A percentile compares a stretch with the other conserved stretches of the same genome.
Conservation (phyloP, 1,140 invertebrate genomes). For the Stegodyphus dumicola region DNA sequence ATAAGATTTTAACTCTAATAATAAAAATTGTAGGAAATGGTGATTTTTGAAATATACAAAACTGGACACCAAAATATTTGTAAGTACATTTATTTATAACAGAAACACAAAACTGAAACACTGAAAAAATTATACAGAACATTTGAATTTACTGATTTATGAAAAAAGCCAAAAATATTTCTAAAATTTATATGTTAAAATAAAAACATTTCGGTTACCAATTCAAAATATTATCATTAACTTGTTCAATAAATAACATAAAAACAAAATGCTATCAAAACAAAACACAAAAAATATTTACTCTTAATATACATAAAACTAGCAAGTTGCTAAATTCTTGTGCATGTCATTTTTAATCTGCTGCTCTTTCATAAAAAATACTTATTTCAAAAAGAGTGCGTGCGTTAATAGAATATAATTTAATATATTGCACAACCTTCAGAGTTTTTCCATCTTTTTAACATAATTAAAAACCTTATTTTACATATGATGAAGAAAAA, state of each 20-base stretch:
- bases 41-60: no score
- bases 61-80: no score
- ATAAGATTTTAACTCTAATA: no score
- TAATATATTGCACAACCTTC: no score
- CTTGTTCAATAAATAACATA: constrained; percentile 49
- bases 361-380: no score
- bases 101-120: constrained; percentile 16
- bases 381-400: no score
- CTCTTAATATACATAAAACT: background rate
- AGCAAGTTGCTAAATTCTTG: background rate
- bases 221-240: background rate
- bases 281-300: background rate
- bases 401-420: no score
- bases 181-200: background rate
- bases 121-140: constrained; percentile 21
- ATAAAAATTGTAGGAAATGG: no score
- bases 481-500: no score
- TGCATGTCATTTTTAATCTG: background rate
- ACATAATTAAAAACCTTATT: no score
- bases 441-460: no score
- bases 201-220: no score
- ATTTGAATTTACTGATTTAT: constrained; percentile 4
- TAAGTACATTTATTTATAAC: constrained; percentile 17
- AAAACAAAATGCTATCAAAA: background rate
- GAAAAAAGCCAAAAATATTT: constrained; percentile 34